Evolutionary conservation across 2,888 invertebrate species (phyloP), one percentile per base, ranked within the genome.

Genomic region (Dascillus cervinus): DNA sequence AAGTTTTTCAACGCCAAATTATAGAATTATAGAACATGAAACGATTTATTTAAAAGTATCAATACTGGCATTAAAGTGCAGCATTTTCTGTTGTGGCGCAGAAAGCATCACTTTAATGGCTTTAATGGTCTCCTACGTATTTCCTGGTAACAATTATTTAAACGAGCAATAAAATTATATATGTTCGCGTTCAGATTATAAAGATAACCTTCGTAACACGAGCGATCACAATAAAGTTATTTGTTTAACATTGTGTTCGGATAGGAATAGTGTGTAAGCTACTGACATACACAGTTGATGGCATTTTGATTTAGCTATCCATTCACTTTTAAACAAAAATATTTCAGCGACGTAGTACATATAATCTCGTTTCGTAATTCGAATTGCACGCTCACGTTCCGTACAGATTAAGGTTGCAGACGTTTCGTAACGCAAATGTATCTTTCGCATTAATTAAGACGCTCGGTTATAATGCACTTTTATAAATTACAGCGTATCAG

Each of bases 361-460:
- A 27, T 27, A 36, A 33, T 33, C 28, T 13, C 8, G 24, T 41
- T 37, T 34, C 24, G 34, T 31, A 38, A 41, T 35, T 29, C 15
- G 20, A 35, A 35, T 33, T 32, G 38, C 35, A 39, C 29, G 36
- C 27, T 34, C 41, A 35, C 41, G 36, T 32, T 38, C 34, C 13
- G 24, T 29, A 22, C n/a, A 19, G 28, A 34, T 34, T 34, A 28
- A 28, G 22, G 10, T 22, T 25, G 25, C 34, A 12, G 29, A 29
- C 28, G 14, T 33, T 33, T 28, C 19, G 13, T 11, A 30, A 30
- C 22, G 17, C 26, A 32, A 31, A 32, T 29, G 29, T 32, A 32
- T 37, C 32, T 32, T 37, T 26, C 26, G 21, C 29, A 29, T 32
- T 37, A 37, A 37, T 37, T 33, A 33, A 29, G 32, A 32, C n/a